These are phyloP conservation scores for Istiophorus platypterus DNA, from an alignment of 2,113 vertebrate species.

Conservation along the genomic window DNA sequence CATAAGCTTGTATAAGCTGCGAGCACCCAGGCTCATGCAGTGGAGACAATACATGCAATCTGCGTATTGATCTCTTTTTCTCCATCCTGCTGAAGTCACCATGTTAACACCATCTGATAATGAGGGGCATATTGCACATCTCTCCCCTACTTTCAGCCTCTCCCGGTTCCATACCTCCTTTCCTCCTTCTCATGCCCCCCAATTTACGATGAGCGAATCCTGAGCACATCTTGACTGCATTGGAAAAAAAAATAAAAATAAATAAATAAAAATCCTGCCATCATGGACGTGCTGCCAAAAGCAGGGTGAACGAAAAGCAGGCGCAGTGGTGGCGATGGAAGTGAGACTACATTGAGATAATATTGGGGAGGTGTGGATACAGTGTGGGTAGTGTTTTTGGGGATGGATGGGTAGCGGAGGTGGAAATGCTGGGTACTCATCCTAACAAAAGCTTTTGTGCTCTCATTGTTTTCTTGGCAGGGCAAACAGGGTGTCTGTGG, in stretches of 20 bases:
- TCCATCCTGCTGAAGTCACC: constrained; percentile 62
- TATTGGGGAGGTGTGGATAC: constrained; percentile 55
- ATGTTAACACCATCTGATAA: constrained; percentile 74
- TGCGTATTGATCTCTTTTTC: constrained; percentile 53
- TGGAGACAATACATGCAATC: constrained; percentile 37
- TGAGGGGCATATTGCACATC: constrained; percentile 33
- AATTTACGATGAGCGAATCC: constrained; percentile 71
- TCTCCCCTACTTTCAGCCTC: not conserved
- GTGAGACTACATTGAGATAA: constrained; percentile 52
- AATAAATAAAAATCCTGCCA: too few species aligned
- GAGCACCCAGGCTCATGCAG: not conserved
- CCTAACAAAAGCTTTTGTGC: constrained; percentile 72
- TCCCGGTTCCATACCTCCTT: not conserved
- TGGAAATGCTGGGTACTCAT: constrained; percentile 51
- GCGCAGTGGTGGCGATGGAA: not conserved
- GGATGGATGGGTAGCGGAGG: constrained; percentile 41
- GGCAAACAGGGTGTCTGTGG: constrained; percentile 62
- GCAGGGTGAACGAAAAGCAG: constrained; percentile 22
- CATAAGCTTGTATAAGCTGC: not conserved
- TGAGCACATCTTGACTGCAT: constrained; percentile 70
- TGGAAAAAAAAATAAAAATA: constrained; percentile 26
- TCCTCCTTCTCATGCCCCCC: constrained; percentile 1
- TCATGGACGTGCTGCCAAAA: constrained; percentile 32
- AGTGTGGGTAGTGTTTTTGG: constrained; percentile 49
- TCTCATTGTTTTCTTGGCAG: constrained; percentile 71